Percentiles rank a stretch among this genome's conserved stretches.
Evolutionary conservation across 2,888 invertebrate species (phyloP).

Genomic region (Lacanobia oleracea): DNA sequence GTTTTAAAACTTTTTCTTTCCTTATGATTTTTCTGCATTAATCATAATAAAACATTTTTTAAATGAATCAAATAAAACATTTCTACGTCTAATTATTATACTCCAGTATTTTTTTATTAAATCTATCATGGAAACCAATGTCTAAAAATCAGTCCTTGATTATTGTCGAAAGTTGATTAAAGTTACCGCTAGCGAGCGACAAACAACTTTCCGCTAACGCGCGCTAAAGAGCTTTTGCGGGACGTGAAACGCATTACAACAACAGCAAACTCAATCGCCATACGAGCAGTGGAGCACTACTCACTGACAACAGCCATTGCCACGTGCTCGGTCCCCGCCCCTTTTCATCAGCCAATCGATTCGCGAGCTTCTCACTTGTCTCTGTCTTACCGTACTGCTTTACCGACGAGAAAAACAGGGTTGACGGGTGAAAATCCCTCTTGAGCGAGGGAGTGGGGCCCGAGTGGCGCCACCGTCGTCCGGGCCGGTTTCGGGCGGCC

Average conservation of each 20-base stretch:
- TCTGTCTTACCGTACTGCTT: constrained; percentile 81
- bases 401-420: constrained; percentile 82
- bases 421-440: constrained; percentile 71
- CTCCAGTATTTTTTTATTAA: no score
- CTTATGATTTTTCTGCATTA: not conserved
- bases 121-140: no score
- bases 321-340: constrained; percentile 88
- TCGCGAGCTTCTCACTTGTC: constrained; percentile 79
- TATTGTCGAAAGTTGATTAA: constrained; percentile 44
- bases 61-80: not conserved
- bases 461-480: constrained; percentile 81
- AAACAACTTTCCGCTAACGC: constrained; percentile 72
- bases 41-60: not conserved
- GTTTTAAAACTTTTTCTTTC: constrained; percentile 71
- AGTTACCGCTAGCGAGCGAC: constrained; percentile 50
- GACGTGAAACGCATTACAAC: constrained; percentile 77
- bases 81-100: no score
- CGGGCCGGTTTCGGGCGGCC: constrained; percentile 69
- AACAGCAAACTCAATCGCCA: constrained; percentile 77
- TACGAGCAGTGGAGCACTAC: constrained; percentile 73
- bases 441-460: constrained; percentile 70
- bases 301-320: constrained; percentile 78
- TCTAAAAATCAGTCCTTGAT: constrained; percentile 41
- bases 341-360: constrained; percentile 88
- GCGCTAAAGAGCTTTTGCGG: constrained; percentile 72